Base-by-base conservation (phyloP, 2,797 vertebrate species). In the Cygnus olor region DNA sequence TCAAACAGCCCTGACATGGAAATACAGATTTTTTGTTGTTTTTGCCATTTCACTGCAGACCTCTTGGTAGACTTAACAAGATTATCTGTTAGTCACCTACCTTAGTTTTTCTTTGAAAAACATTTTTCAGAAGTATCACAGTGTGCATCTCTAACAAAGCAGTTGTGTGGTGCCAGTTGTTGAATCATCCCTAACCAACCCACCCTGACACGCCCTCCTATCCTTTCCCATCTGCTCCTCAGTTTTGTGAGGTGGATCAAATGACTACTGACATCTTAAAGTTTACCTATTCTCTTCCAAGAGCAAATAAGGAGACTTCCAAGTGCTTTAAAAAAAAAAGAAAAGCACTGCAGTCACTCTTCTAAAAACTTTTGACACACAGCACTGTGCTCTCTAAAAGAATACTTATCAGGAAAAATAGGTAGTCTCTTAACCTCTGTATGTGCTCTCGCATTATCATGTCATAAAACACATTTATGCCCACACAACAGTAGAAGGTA, bases 351-450 rank as follows among this genome's bases (percentile, higher is more conserved):
- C 17, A 79, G 15, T 85, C 38, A 71, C 61, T 85, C 20, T 79
- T 85, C 44, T 57, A 84, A 61, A 21, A 70, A 42, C 8, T 76
- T 76, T 84, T 30, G n/a, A 72, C 28, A 45, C 30, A 22, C 32
- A 72, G 12, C 17, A 38, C 10, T 38, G 56, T 9, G 7, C 2
- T 73, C 18, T 80, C 64, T 64, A 20, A 66, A 82, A 36, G 2
- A 72, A 70, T 54, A 71, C 9, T 47, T 32, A 17, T 3, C 4
- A 0, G 4, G 2, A 1, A 5, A 69, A 69, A 73, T 9, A 9
- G 2, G 3, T 40, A 54, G 19, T 1, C 1, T 61, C 20, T 72
- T 63, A 72, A 70, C 9, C 15, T 61, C 14, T 49, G 3, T 18
- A 7, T 45, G 9, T 65, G 17, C 36, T 78, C 70, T 45, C 49